A percentile compares a stretch with the other conserved stretches of the same genome.
Conservation (phyloP, 2,797 vertebrate species). For the Masticophis lateralis region DNA sequence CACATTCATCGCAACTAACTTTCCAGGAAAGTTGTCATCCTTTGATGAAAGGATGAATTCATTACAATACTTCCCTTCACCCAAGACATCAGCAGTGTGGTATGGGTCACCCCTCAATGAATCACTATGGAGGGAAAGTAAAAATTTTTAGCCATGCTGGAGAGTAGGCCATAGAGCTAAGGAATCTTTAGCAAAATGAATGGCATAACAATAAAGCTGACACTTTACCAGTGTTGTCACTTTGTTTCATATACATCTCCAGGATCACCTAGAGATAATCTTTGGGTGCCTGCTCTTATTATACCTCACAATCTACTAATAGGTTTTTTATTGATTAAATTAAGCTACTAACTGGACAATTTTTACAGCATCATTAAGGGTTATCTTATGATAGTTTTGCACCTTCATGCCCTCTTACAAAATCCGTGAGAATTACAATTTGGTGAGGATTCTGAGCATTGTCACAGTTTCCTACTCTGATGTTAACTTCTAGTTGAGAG, state of each 20-base stretch:
- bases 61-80: neutral
- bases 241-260: neutral
- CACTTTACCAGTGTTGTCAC: neutral
- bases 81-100: neutral
- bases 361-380: neutral
- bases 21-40: neutral
- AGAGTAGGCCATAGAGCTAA: neutral
- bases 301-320: neutral
- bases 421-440: neutral
- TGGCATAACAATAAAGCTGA: neutral
- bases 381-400: neutral
- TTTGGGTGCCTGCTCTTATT: neutral
- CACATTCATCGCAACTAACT: neutral
- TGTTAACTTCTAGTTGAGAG: neutral
- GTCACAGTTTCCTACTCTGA: too few relatives aligned
- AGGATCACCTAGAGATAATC: neutral
- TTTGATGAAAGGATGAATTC: neutral
- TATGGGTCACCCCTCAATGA: neutral
- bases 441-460: neutral
- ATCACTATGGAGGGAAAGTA: neutral
- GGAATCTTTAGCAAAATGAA: constrained; percentile 15
- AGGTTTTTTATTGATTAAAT: neutral
- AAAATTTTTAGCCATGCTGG: neutral
- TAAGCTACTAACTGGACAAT: neutral
- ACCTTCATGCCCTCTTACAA: neutral